phyloP scores from a whole-genome alignment of 1,140 invertebrate species.

The Drosophila melanica region DNA sequence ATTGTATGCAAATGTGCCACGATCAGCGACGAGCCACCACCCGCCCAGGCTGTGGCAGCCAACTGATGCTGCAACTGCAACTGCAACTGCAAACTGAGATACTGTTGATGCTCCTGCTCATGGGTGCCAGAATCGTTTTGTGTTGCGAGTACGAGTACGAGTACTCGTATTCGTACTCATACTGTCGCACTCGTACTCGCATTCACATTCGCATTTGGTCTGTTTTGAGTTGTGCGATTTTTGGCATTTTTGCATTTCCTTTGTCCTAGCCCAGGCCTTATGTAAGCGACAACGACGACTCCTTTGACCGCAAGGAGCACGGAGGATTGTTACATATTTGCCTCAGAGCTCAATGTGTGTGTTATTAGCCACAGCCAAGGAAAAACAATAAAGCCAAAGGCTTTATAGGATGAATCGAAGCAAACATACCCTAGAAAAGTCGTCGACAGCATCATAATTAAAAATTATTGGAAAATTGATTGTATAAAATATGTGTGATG shows the following conservation, averaged over 20 bases:
- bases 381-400: slow-evolving; percentile 36
- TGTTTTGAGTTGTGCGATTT: slow-evolving; percentile 80
- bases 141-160: slow-evolving; percentile 48
- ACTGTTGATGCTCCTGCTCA: slow-evolving; percentile 59
- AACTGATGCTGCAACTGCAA: slow-evolving; percentile 41
- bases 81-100: slow-evolving; percentile 22
- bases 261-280: slow-evolving; percentile 70
- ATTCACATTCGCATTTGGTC: slow-evolving; percentile 50
- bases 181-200: slow-evolving; percentile 18
- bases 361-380: slow-evolving; percentile 56
- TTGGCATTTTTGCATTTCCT: slow-evolving; percentile 81
- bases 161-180: slow-evolving; percentile 5
- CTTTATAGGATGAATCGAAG: neutral
- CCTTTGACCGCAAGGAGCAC: slow-evolving; percentile 51
- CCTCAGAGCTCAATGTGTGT: slow-evolving; percentile 33
- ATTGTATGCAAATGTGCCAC: slow-evolving; percentile 84
- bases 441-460: neutral
- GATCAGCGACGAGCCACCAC: slow-evolving; percentile 70
- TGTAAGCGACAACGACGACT: slow-evolving; percentile 64
- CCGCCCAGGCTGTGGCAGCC: slow-evolving; percentile 60
- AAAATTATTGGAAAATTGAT: no score
- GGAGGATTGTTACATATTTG: slow-evolving; percentile 75
- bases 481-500: no score
- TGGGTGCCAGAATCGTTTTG: slow-evolving; percentile 82
- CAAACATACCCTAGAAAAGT: slow-evolving; percentile 4